Evolutionary conservation across 2,113 vertebrate species (phyloP), one percentile per base, ranked within the genome.

Genomic region (Stercorarius parasiticus): DNA sequence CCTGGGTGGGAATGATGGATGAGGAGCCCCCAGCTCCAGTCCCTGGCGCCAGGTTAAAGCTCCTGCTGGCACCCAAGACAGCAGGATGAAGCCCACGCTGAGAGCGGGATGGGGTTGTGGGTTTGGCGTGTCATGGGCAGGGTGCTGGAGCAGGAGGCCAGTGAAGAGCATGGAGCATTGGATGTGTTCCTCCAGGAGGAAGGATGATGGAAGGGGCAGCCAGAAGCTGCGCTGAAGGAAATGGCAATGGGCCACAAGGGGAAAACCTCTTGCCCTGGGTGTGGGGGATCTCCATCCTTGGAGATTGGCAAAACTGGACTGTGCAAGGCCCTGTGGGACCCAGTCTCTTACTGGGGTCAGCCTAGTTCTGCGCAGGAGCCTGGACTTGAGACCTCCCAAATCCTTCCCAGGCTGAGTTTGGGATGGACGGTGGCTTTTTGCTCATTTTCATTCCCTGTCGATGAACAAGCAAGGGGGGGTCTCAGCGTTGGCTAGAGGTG

Each of bases 261-360:
- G 47, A 30, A 67, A 42, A 55, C 6, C 8, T 69, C 36, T 34
- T 34, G 25, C 22, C 22, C 49, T 64, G 40, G 21, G 13, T 0
- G 2, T 19, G 66, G 38, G 9, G 59, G 5, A 47, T 47, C 85
- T 18, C 45, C 18, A 4, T 13, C 56, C 61, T 20, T 26, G 53
- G 52, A 56, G 38, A 26, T 2, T 4, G 25, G 12, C 26, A 38
- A 38, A 34, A 36, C 30, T 18, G 26, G 43, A 11, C 50, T 58
- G 32, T 34, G 42, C 27, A 19, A 34, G 40, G 43, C 49, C 12
- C 12, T 34, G 22, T 49, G 21, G 9, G n/a, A 55, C 27, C n/a
- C 25, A 11, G 23, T 3, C 10, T 83, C 6, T 67, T 36, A 2
- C 0, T 49, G n/a, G 32, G 27, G 2, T 64, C 53, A 67, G n/a